A percentile compares a stretch with the other conserved stretches of the same genome.
These are phyloP conservation scores for Porites lobata DNA, from an alignment of 92 coral and sea anemone genomes.

Conservation along the genomic window DNA sequence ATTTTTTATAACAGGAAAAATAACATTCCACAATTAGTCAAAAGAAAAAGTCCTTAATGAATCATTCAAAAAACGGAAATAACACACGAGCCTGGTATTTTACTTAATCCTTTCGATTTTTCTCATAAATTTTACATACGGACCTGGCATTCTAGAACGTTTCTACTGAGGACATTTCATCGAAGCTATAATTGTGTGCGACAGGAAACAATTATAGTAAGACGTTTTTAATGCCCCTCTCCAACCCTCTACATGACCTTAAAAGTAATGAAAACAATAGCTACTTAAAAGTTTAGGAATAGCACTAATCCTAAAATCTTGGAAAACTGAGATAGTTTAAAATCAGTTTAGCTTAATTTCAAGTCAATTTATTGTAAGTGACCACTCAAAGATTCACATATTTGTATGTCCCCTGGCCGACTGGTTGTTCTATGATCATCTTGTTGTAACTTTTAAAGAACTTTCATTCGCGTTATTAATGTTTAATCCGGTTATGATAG, in stretches of 20 bases:
- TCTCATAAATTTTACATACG: background rate
- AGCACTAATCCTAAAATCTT: background rate
- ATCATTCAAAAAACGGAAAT: constrained; percentile 18
- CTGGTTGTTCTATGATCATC: background rate
- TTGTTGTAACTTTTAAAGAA: background rate
- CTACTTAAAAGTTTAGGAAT: background rate
- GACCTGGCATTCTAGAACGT: background rate
- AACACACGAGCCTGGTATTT: background rate
- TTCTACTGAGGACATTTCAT: constrained; percentile 17
- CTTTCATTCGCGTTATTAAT: background rate
- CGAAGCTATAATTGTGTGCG: background rate
- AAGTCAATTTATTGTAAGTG: background rate
- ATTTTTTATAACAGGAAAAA: constrained; percentile 7
- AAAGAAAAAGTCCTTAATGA: constrained; percentile 3
- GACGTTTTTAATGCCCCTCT: background rate
- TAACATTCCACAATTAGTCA: background rate
- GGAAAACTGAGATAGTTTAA: background rate
- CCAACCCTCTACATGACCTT: background rate
- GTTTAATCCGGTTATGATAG: constrained; percentile 6
- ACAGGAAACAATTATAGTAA: constrained; percentile 19
- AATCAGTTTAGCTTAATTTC: background rate
- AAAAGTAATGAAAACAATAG: background rate
- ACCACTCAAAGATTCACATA: background rate
- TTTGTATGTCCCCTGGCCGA: background rate
- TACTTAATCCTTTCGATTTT: constrained; percentile 9